Percentiles rank a stretch among this genome's conserved stretches.
These are phyloP conservation scores for Ispidina picta DNA, from an alignment of 2,797 vertebrate genomes.

Conservation along the genomic window DNA sequence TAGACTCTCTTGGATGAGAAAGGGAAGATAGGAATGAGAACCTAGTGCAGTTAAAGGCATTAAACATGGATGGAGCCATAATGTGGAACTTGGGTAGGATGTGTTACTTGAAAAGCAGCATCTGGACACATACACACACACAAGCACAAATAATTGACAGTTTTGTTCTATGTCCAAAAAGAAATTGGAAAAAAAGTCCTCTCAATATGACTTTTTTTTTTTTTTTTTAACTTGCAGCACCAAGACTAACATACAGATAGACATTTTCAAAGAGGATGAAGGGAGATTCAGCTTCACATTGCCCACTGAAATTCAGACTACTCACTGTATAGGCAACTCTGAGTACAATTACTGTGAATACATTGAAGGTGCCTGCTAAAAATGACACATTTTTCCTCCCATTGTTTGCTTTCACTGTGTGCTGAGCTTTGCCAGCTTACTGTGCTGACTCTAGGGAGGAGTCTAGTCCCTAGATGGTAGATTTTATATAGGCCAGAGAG, in stretches of 20 bases:
- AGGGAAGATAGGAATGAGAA: background rate
- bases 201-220: background rate
- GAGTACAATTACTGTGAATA: background rate
- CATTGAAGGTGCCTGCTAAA: background rate
- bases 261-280: background rate
- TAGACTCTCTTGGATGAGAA: background rate
- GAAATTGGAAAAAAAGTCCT: background rate
- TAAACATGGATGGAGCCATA: background rate
- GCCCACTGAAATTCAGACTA: background rate
- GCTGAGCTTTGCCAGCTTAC: background rate
- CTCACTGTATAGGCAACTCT: background rate
- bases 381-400: background rate
- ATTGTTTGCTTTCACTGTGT: background rate
- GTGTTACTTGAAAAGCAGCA: constrained; percentile 40
- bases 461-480: background rate
- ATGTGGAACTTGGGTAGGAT: background rate
- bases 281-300: background rate
- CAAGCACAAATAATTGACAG: background rate
- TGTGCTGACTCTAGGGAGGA: background rate
- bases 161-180: background rate
- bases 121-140: background rate
- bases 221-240: background rate
- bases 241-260: background rate
- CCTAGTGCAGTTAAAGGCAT: background rate
- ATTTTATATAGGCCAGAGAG: background rate